Base-by-base conservation (phyloP, 2,797 vertebrate species). In the Kryptopterus vitreolus region DNA sequence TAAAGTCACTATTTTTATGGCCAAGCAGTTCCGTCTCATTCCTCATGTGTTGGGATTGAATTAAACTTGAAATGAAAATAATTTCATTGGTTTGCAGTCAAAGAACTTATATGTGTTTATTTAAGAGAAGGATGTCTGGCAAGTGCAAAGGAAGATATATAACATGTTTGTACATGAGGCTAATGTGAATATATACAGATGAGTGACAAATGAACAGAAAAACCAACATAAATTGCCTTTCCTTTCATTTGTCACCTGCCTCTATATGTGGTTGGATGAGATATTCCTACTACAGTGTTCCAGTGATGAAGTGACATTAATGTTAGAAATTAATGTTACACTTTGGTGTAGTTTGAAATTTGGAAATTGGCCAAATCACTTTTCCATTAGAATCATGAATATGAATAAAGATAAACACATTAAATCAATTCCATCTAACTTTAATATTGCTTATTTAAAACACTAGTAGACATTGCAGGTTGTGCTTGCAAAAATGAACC, bases 101-200 rank as follows among this genome's bases (percentile, higher is more conserved):
- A 22, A 55, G 4, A 69, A 15, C 4, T 79, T 70, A 11, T 31
- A 46, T 52, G 31, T 76, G 71, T 66, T 61, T 80, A 65, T 80
- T 74, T 80, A 80, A 74, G 59, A 74, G 33, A 48, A 53, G n/a
- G 22, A 71, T 66, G 35, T 66, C 12, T 58, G 35, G 58, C 26
- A 61, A 80, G 7, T 61, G 58, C 31, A 29, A 79, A 72, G 33
- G 20, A 75, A 35, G 38, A 74, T 65, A 26, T 53, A 55, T 72
- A 15, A 71, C 38, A 20, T 57, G 62, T 58, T 46, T 80, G 72
- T 76, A 68, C 57, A 18, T 57, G 63, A 81, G 26, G n/a, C 12
- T 59, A 76, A 69, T 38, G 43, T 59, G 26, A 75, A 68, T 48
- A 75, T 24, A 75, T 74, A 68, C 22, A 76, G n/a, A 76, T 57